Evolutionary conservation across 2,113 vertebrate genomes (phyloP).

Genomic region (Poecilia latipinna): DNA sequence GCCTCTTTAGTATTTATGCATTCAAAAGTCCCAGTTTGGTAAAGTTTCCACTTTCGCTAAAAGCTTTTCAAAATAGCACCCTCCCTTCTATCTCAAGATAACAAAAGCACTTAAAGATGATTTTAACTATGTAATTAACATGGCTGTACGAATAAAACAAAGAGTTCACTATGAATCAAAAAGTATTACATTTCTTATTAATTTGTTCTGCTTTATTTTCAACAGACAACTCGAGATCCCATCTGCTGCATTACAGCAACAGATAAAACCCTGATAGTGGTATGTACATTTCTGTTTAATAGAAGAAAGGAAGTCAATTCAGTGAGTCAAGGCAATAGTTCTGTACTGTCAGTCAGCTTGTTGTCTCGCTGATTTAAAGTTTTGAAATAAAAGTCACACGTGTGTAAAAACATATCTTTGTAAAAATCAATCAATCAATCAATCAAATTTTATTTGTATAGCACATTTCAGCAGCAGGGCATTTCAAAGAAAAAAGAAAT

Average conservation of each 20-base stretch:
- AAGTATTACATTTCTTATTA: background rate
- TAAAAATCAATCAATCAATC: too few species aligned
- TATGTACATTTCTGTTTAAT: slow-evolving; percentile 71
- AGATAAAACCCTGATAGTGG: slow-evolving; percentile 93
- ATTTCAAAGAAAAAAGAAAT: too few species aligned
- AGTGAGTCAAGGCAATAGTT: background rate
- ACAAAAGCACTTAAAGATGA: background rate
- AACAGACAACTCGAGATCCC: slow-evolving; percentile 90
- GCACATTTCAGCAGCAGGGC: too few species aligned
- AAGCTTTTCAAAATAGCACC: background rate
- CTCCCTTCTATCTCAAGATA: background rate
- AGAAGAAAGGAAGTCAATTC: background rate
- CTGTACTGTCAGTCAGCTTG: background rate
- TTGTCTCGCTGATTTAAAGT: background rate
- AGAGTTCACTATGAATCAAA: background rate
- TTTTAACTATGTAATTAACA: background rate
- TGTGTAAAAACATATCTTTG: background rate
- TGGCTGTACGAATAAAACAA: background rate
- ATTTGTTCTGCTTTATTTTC: slow-evolving; percentile 56
- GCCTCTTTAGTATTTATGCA: background rate
- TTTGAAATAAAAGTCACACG: background rate
- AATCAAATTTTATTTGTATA: too few species aligned
- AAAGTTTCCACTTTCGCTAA: background rate
- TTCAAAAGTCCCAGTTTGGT: background rate
- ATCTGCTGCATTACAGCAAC: slow-evolving; percentile 95